Percentiles rank a stretch among this genome's conserved stretches.
Evolutionary conservation across 2,113 vertebrate genomes (phyloP).

Genomic region (Oryzias woworae): DNA sequence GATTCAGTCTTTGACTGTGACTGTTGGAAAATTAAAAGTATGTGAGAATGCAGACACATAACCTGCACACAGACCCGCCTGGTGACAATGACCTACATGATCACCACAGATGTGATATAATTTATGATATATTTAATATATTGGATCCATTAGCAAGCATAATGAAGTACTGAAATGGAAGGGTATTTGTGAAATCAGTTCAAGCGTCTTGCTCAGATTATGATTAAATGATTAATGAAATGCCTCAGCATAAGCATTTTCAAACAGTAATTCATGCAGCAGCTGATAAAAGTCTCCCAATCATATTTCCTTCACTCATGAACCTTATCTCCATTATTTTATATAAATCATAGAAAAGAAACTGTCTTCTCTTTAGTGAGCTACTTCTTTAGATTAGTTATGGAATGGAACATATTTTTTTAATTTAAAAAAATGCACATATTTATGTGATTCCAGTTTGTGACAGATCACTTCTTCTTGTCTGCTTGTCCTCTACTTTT

Average conservation of each 20-base stretch:
- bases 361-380: slow-evolving; percentile 92
- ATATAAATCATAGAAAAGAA: slow-evolving; percentile 96
- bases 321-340: slow-evolving; percentile 99
- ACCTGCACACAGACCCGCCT: slow-evolving; percentile 86
- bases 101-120: slow-evolving; percentile 99
- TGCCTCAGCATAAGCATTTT: slow-evolving; percentile 99
- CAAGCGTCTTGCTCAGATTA: slow-evolving; percentile 99
- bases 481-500: slow-evolving; percentile 96
- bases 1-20: slow-evolving; percentile 47
- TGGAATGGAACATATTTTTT: slow-evolving; percentile 97
- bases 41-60: slow-evolving; percentile 81
- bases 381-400: slow-evolving; percentile 99
- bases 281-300: slow-evolving; percentile 99
- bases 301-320: slow-evolving; percentile 99
- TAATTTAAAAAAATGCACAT: slow-evolving; percentile 99
- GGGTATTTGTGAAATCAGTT: slow-evolving; percentile 99
- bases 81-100: slow-evolving; percentile 99
- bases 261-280: slow-evolving; percentile 99
- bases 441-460: slow-evolving; percentile 99
- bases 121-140: slow-evolving; percentile 99
- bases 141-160: slow-evolving; percentile 99
- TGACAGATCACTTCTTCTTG: slow-evolving; percentile 99
- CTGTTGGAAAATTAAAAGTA: slow-evolving; percentile 75
- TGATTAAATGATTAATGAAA: slow-evolving; percentile 99
- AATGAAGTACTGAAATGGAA: slow-evolving; percentile 99